Percentiles rank a stretch among this genome's conserved stretches.
phyloP scores from a whole-genome alignment of 1,140 invertebrate species.

The Heliconius himera region DNA sequence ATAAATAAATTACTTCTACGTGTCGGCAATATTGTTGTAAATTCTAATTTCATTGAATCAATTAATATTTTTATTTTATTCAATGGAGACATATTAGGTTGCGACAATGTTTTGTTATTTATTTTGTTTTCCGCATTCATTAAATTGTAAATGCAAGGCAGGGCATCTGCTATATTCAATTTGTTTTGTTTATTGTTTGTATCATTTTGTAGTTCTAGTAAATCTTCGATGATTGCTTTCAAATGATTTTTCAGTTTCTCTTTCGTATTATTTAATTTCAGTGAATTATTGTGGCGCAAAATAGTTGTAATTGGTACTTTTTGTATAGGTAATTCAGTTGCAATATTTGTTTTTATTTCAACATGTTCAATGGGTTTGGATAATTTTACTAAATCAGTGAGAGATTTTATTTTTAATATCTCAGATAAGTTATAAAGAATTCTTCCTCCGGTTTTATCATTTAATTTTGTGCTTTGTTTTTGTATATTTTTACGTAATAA shows the following conservation, averaged over 20 bases:
- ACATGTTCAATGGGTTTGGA: constrained; percentile 38
- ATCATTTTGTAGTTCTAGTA: constrained; percentile 61
- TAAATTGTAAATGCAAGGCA: constrained; percentile 69
- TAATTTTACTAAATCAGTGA: constrained; percentile 56
- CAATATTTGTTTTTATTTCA: neutral
- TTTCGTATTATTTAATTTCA: constrained; percentile 46
- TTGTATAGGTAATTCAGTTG: neutral
- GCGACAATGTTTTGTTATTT: constrained; percentile 26
- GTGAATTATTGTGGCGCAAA: constrained; percentile 29
- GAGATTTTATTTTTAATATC: constrained; percentile 68
- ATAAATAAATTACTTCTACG: constrained; percentile 47
- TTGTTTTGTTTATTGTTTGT: constrained; percentile 40
- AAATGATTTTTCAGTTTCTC: constrained; percentile 65
- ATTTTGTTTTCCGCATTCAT: constrained; percentile 46
- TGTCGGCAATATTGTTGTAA: constrained; percentile 35
- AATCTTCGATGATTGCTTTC: constrained; percentile 62
- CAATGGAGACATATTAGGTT: constrained; percentile 29
- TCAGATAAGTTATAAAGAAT: constrained; percentile 68
- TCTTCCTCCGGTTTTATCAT: constrained; percentile 46
- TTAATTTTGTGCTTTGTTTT: constrained; percentile 36
- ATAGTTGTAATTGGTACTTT: neutral
- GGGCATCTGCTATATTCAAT: constrained; percentile 54
- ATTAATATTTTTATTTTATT: constrained; percentile 59
- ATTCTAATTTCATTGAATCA: constrained; percentile 55
- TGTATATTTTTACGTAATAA: constrained; percentile 42